Conservation (phyloP, 2,888 invertebrate species). For the Trichogramma evanescens region DNA sequence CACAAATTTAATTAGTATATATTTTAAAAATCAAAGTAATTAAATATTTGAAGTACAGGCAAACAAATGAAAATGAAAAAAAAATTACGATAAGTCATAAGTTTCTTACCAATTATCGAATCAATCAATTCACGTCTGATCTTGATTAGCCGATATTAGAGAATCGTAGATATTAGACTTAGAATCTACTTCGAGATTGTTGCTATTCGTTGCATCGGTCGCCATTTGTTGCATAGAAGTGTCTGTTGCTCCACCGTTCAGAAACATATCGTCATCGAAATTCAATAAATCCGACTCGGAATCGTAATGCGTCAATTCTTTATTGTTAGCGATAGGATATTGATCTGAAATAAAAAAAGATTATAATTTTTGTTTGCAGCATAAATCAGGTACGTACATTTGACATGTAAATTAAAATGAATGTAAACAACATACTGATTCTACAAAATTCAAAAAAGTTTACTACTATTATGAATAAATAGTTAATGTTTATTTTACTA, state of each 20-base stretch:
- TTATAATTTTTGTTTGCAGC: too few species aligned
- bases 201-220: conserved; percentile 19
- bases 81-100: background rate
- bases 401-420: too few species aligned
- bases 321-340: conserved; percentile 20
- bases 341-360: too few species aligned
- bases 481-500: background rate
- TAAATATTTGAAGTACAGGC: background rate
- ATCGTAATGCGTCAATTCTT: conserved; percentile 42
- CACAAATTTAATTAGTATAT: background rate
- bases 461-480: background rate
- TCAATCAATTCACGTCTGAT: conserved; percentile 16
- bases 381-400: too few species aligned
- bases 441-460: background rate
- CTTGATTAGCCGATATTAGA: conserved; percentile 24
- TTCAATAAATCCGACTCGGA: conserved; percentile 35
- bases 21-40: background rate
- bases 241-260: conserved; percentile 24
- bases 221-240: conserved; percentile 24
- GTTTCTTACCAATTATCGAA: conserved; percentile 1
- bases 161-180: conserved; percentile 36
- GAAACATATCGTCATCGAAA: conserved; percentile 40
- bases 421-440: background rate
- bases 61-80: background rate
- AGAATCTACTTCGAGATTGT: conserved; percentile 33